Evolutionary conservation across 2,888 invertebrate species (phyloP), one percentile per base, ranked within the genome.

Genomic region (Notocelia uddmanniana): DNA sequence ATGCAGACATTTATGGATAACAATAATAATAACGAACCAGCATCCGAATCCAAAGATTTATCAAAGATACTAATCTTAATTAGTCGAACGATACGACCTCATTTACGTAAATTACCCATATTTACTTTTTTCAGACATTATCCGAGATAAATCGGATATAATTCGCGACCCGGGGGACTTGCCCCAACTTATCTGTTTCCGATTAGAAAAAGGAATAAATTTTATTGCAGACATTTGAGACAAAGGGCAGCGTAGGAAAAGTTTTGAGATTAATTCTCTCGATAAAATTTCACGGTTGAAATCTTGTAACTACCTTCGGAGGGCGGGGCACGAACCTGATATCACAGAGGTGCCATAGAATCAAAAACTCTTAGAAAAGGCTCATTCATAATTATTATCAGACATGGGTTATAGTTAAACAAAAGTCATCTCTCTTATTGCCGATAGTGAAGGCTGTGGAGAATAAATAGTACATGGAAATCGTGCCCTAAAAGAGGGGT

Each of bases 221-320:
- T 90, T 88, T 86, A 88, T 87, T 89, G 83, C 82, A 83, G 83
- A 80, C 83, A 85, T 84, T 83, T 86, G 75, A 80, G 78, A 90
- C 90, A 92, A 89, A 87, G 89, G 87, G 85, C 85, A 79, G 78
- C 78, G 77, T 77, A 77, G 83, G 82, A 81, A 83, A 89, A 91
- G 85, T 91, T 89, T 89, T 79, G 83, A 91, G 93, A 92, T 93
- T 93, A 91, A 93, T 92, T 91, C 89, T 85, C 84, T 81, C 86
- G 93, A 93, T 93, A 92, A 92, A 92, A 93, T 91, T 92, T 91
- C 89, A 89, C 91, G 90, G 86, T 88, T 86, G 85, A 88, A 86
- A 82, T 86, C 80, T 82, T 86, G 81, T 85, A 85, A 87, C 88
- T 88, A 87, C 87, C 85, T 87, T 84, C 76, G 76, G 81, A 81